Evolutionary conservation across 2,113 vertebrate genomes (phyloP), one percentile per base, ranked within the genome.

Genomic region (Lutjanus erythropterus): DNA sequence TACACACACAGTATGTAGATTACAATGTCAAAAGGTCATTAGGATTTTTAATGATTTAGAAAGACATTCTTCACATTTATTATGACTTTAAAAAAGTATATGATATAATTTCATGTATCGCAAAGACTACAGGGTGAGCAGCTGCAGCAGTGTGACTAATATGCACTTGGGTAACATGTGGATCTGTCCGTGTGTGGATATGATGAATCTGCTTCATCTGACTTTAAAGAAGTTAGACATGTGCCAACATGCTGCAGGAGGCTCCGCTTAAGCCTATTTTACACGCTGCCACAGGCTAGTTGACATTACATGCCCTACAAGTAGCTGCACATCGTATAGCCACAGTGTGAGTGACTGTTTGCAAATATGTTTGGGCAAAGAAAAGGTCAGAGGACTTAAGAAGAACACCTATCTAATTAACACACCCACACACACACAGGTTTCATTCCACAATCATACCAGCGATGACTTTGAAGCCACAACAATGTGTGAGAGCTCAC

Each of bases 281-380:
- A 87, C 85, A 88, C 60, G 58, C 87, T 72, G 81, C 91, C 86
- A 85, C 84, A 86, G 83, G 92, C 86, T 27, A 86, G 75, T 71
- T 87, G 88, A 84, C 88, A 72, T 84, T 86, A 81, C 76, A 76
- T 79, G 84, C 84, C 64, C 78, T 84, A 86, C 89, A 91, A 90
- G 93, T 93, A 85, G 86, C 89, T 91, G 89, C 93, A 92, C 84
- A 93, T 92, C 75, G 6, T 55, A 75, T 15, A 65, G 71, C 71
- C 69, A 44, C 31, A 60, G 50, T 53, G 35, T 42, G 70, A 61
- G 53, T 65, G 62, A 46, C 61, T 49, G 16, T 53, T 85, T 84
- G 76, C 47, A 87, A 81, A 79, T 84, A 64, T 47, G 44, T 31
- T n/a, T 52, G 67, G 41, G 19, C 39, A 71, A 61, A n/a, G n/a